Percentiles rank a stretch among this genome's conserved stretches.
Evolutionary conservation across 2,888 invertebrate species (phyloP).

Genomic region (Drosophila testacea): DNA sequence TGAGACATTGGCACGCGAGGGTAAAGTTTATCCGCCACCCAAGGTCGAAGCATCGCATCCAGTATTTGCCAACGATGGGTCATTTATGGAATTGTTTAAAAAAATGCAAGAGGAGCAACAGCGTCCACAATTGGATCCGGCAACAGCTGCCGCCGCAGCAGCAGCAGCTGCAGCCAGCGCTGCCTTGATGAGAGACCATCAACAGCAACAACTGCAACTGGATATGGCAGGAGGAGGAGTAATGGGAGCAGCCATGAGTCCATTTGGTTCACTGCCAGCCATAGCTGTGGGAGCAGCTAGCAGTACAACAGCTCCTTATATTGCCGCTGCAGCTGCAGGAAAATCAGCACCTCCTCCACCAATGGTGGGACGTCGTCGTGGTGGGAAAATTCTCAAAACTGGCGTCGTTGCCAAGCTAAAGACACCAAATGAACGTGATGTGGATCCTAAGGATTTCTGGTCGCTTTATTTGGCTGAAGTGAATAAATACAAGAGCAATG

Average conservation of each 20-base stretch:
- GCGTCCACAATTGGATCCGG: conserved; percentile 13
- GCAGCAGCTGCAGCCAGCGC: conserved; percentile 6
- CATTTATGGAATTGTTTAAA: conserved; percentile 96
- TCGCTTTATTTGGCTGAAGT: conserved; percentile 97
- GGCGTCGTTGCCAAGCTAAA: conserved; percentile 95
- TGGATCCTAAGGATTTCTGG: conserved; percentile 94
- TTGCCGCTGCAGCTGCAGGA: conserved; percentile 72
- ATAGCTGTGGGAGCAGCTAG: conserved; percentile 65
- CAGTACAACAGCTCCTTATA: conserved; percentile 72
- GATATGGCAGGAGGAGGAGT: no score
- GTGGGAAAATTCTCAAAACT: conserved; percentile 94
- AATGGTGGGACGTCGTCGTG: conserved; percentile 92
- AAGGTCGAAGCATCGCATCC: conserved; percentile 88
- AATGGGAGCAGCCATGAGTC: not conserved
- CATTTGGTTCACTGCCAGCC: conserved; percentile 53
- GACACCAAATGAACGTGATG: conserved; percentile 86
- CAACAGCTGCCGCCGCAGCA: conserved; percentile 10
- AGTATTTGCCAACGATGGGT: conserved; percentile 91
- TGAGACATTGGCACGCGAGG: conserved; percentile 83
- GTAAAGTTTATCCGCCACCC: conserved; percentile 86
- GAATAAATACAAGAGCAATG: conserved; percentile 95
- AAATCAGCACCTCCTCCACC: conserved; percentile 85
- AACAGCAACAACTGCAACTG: not conserved
- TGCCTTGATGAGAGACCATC: not conserved
- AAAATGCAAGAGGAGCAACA: conserved; percentile 88